These are phyloP conservation scores for Drosophila anceps DNA, from an alignment of 2,888 invertebrate genomes.

Conservation along the genomic window DNA sequence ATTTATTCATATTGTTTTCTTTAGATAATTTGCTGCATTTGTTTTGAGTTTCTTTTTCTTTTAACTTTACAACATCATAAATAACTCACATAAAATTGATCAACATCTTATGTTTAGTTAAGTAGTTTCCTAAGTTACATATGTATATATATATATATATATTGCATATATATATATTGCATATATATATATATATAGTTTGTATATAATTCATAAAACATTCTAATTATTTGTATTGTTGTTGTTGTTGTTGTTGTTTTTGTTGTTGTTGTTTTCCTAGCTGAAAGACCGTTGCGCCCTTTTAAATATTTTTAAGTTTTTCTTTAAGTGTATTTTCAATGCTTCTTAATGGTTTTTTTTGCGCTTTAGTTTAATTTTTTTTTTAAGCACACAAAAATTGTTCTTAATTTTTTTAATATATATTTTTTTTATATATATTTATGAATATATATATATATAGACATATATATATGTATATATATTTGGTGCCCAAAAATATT, in stretches of 20 bases:
- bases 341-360: not conserved
- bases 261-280: slow-evolving; percentile 28
- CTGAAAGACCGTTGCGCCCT: slow-evolving; percentile 8
- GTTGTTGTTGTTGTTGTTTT: slow-evolving; percentile 33
- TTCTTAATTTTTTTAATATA: not conserved
- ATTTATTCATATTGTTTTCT: slow-evolving; percentile 18
- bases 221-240: slow-evolving; percentile 58
- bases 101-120: slow-evolving; percentile 67
- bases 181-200: slow-evolving; percentile 27
- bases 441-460: no score
- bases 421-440: not conserved
- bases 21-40: slow-evolving; percentile 15
- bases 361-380: not conserved
- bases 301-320: slow-evolving; percentile 12
- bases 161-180: not conserved
- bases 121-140: slow-evolving; percentile 6
- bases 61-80: slow-evolving; percentile 71
- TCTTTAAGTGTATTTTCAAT: not conserved
- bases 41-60: not conserved
- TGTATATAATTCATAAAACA: slow-evolving; percentile 79
- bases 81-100: slow-evolving; percentile 76
- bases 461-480: slow-evolving; percentile 12
- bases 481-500: slow-evolving; percentile 77
- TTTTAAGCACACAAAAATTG: slow-evolving; percentile 2
- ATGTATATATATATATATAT: not conserved